Evolutionary conservation across 37 sponge, comb jelly and placozoan genomes (phyloP), one percentile per base, ranked within the genome.

Genomic region (Geodia barretti): DNA sequence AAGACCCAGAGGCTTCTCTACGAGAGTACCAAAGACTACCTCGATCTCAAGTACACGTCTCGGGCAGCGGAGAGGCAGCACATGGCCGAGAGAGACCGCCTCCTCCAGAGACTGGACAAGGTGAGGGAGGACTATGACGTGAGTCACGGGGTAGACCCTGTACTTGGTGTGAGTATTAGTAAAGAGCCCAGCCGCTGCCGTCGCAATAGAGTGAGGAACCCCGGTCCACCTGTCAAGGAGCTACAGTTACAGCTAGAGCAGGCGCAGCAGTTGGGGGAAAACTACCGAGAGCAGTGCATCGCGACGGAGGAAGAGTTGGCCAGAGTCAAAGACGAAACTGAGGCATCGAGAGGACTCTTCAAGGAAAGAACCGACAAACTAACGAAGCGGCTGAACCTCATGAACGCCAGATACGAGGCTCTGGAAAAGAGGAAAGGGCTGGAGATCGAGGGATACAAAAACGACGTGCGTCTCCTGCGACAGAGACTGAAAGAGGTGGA

Each of bases 391-490:
- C 86, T 99, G 17, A 83, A 72, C 2, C 79, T 95, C 31, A 92
- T 99, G 97, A 97, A 97, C 43, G 62, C 63, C 1, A 70, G 97
- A 34, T 99, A 99, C 65, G 74, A 91, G 42, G 88, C 88, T 9
- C 73, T 99, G 32, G 99, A 99, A 64, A 92, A 90, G 78, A 88
- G 99, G 64, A 64, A 95, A 72, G 78, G 60, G 32, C 66, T 99
- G 65, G 99, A 99, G 67, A 83, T 94, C 24, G 97, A 99, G 83
- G 99, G 99, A 26, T 99, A 97, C 88, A 97, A 97, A 83, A 95
- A 85, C 74, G 99, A 99, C 79, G 92, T 99, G 30, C 95, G 92
- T 75, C 62, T 95, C 72, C 71, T 99, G 60, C 42, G 96, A 59
- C 79, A 92, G 79, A 79, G 91, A 42, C 72, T 99, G 41, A 89